Conservation (phyloP, 2,113 vertebrate genomes). For the Fukomys damarensis region DNA sequence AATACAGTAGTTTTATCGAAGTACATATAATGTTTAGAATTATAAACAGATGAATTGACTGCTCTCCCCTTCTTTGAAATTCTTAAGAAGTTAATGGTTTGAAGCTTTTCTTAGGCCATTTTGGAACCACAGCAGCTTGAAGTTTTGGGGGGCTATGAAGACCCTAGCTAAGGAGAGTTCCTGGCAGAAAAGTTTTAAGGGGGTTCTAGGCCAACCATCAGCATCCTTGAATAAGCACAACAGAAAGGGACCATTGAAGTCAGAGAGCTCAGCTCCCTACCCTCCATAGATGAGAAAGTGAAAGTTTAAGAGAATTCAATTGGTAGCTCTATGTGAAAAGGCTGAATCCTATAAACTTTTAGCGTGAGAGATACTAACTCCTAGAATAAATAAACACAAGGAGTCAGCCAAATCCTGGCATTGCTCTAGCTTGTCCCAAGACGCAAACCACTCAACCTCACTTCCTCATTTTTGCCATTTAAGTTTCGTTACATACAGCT, state of each 20-base stretch:
- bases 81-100: not conserved
- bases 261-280: not conserved
- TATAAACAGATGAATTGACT: not conserved
- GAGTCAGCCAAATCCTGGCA: not conserved
- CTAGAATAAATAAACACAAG: not conserved
- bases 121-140: not conserved
- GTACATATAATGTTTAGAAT: not conserved
- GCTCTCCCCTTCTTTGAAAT: not conserved
- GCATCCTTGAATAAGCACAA: not conserved
- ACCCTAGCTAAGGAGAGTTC: not conserved
- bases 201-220: not conserved
- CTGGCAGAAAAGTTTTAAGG: not conserved
- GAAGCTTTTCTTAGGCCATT: not conserved
- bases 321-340: not conserved
- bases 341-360: not conserved
- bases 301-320: not conserved
- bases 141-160: not conserved
- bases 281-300: not conserved
- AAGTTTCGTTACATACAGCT: not conserved
- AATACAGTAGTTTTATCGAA: not conserved
- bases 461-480: conserved; percentile 45
- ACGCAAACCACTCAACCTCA: not conserved
- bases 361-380: not conserved
- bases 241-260: not conserved
- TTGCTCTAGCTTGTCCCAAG: conserved; percentile 26